phyloP scores from a whole-genome alignment of 1,140 invertebrate species.

The Ceratosolen fusciceps region DNA sequence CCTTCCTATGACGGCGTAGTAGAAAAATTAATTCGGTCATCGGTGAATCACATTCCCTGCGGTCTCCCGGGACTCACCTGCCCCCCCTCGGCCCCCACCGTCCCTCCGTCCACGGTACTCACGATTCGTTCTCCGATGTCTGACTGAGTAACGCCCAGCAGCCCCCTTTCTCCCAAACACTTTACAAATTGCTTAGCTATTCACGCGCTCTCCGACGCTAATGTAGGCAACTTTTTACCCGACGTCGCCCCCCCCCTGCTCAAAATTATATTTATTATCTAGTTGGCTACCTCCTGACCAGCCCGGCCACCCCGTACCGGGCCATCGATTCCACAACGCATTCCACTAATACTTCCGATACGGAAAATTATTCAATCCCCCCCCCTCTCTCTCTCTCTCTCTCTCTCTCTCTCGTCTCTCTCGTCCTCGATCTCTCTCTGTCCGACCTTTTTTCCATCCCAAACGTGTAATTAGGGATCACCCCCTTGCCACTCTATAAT shows the following conservation, averaged over 20 bases:
- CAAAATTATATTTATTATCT: slow-evolving; percentile 25
- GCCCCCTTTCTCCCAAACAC: slow-evolving; percentile 35
- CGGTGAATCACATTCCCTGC: slow-evolving; percentile 57
- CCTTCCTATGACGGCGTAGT: slow-evolving; percentile 49
- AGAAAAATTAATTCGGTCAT: slow-evolving; percentile 65
- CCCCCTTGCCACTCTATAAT: not conserved
- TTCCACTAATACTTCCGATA: not conserved
- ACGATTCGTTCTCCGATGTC: slow-evolving; percentile 41
- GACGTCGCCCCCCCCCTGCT: slow-evolving; percentile 18
- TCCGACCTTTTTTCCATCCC: not conserved
- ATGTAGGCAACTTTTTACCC: slow-evolving; percentile 33
- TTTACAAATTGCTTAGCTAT: slow-evolving; percentile 47
- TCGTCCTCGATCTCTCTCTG: no score
- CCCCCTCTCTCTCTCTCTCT: no score
- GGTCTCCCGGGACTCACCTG: slow-evolving; percentile 49
- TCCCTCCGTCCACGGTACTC: slow-evolving; percentile 8
- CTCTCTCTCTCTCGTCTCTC: not conserved
- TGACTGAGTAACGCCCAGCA: slow-evolving; percentile 46
- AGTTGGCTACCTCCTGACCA: no score
- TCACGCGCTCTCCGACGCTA: slow-evolving; percentile 36
- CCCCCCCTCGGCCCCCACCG: no score
- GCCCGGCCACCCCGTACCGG: not conserved
- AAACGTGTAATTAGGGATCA: not conserved
- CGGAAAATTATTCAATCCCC: not conserved
- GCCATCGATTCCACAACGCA: not conserved